Evolutionary conservation across 2,113 vertebrate species (phyloP), one percentile per base, ranked within the genome.

Genomic region (Accipiter cooperii): DNA sequence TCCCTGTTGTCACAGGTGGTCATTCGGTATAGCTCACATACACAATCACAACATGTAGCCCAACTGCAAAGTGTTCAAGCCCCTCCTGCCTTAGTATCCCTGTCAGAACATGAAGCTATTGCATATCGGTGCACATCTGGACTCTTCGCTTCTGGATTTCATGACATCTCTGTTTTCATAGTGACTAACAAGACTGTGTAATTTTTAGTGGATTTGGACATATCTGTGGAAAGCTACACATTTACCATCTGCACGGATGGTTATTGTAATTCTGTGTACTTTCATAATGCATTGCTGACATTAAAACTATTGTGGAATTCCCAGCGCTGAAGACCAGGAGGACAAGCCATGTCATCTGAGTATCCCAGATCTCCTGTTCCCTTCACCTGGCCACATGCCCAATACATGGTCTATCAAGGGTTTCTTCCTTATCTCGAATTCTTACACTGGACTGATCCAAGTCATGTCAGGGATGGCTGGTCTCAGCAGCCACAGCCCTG

Each of bases 191-290:
- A 71, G 64, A 86, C 21, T 91, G 85, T 24, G 14, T 73, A 5
- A 69, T 85, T 89, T 90, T 93, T 88, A 69, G 49, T 80, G 87
- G 78, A 88, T 88, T 97, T 93, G 58, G 44, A 80, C 2, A 83
- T 76, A 55, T 15, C 54, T 57, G 17, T 83, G 78, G 75, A 92
- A 93, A 77, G 46, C 70, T 54, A 91, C 63, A 80, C 7, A 33
- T 65, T 73, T 91, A 26, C 33, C 68, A 49, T 88, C 58, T 74
- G 57, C 31, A 70, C 66, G 28, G 38, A 47, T 42, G 57, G 58
- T 85, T 79, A 76, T 6, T 7, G 19, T 69, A 73, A 52, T 83
- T 88, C 61, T 52, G 12, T 70, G 40, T 74, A 13, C 22, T 95
- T 93, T 73, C 11, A 15, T 49, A 52, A 25, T 34, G 25, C 75